These are phyloP conservation scores for Falco rusticolus DNA, from an alignment of 2,797 vertebrate genomes.

Conservation along the genomic window DNA sequence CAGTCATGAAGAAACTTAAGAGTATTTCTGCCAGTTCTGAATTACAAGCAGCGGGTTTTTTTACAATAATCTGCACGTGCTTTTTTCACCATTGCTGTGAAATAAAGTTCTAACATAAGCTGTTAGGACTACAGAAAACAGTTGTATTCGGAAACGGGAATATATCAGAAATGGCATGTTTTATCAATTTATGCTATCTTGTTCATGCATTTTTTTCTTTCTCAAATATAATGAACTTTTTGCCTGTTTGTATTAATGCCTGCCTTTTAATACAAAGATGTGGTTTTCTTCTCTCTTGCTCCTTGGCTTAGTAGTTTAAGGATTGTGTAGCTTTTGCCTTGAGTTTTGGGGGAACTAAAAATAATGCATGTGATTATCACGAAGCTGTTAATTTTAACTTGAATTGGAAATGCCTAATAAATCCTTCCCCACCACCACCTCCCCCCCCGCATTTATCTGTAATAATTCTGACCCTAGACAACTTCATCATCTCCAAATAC, in stretches of 20 bases:
- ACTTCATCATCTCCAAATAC: constrained; percentile 80
- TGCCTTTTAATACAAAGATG: background rate
- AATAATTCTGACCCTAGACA: constrained; percentile 72
- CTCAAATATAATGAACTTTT: background rate
- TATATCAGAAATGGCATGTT: background rate
- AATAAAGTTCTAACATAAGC: background rate
- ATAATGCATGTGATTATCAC: background rate
- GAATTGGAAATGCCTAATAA: constrained; percentile 53
- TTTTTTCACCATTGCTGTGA: background rate
- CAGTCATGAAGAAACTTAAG: background rate
- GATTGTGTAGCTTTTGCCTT: background rate
- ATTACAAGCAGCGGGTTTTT: background rate
- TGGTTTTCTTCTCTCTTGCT: background rate
- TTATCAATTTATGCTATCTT: background rate
- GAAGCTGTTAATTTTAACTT: constrained; percentile 26
- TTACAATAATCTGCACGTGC: background rate
- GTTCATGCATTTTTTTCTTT: background rate
- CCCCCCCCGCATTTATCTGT: background rate
- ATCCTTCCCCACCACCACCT: background rate
- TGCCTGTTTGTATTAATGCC: background rate
- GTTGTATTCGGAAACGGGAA: background rate
- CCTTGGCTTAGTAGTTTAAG: background rate
- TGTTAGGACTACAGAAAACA: background rate
- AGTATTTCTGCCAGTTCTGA: background rate
- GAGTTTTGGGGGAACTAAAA: background rate